A percentile compares a stretch with the other conserved stretches of the same genome.
These are phyloP conservation scores for Aphelinus atriplicis DNA, from an alignment of 1,140 invertebrate species.

Conservation along the genomic window DNA sequence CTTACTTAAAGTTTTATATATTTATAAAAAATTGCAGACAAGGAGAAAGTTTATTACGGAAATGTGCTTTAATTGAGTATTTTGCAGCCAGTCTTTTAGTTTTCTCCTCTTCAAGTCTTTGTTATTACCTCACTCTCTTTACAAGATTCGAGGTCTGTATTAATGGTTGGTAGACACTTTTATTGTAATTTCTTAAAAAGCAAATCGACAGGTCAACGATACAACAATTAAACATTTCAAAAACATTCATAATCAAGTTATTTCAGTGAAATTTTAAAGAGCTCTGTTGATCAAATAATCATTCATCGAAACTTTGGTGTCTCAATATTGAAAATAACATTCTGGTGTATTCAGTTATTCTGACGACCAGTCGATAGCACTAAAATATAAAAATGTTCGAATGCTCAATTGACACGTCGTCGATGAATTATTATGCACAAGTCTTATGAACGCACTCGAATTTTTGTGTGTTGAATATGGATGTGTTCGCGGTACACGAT, in stretches of 20 bases:
- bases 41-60: conserved; percentile 17
- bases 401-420: conserved; percentile 32
- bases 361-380: too few relatives aligned
- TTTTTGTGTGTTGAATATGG: neutral
- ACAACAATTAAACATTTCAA: neutral
- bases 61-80: conserved; percentile 37
- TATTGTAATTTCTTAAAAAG: neutral
- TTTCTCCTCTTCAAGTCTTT: conserved; percentile 32
- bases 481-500: conserved; percentile 38
- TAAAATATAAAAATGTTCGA: neutral
- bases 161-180: conserved; percentile 24
- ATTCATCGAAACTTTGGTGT: too few relatives aligned
- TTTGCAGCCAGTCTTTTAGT: conserved; percentile 36
- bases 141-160: neutral
- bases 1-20: conserved; percentile 1
- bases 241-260: too few relatives aligned
- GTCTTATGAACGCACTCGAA: neutral
- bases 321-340: too few relatives aligned
- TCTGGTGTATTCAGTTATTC: too few relatives aligned
- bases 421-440: neutral
- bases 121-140: conserved; percentile 3
- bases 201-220: conserved; percentile 6
- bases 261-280: too few relatives aligned
- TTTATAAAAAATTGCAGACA: conserved; percentile 19
- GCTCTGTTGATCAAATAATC: too few relatives aligned